Evolutionary conservation across 2,113 vertebrate genomes (phyloP).

Genomic region (Hyla sarda): DNA sequence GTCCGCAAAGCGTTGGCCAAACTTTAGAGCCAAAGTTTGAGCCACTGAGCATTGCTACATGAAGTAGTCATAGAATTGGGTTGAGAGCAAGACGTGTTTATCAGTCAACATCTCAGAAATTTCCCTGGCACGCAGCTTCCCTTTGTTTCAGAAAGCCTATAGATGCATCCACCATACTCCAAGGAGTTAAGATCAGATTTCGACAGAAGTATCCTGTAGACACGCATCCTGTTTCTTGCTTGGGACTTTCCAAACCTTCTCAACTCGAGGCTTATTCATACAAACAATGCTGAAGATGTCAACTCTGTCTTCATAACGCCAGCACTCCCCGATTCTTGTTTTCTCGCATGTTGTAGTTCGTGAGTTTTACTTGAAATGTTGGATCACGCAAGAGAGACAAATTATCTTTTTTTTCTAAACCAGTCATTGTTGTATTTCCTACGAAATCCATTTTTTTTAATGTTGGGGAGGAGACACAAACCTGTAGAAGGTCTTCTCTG

Average conservation of each 20-base stretch:
- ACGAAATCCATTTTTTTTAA: neutral
- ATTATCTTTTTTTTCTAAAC: no score
- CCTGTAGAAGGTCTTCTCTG: neutral
- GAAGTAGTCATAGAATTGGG: neutral
- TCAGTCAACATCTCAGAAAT: neutral
- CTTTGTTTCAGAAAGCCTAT: conserved; percentile 2
- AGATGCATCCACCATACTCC: neutral
- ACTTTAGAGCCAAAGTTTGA: no score
- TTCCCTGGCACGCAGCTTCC: neutral
- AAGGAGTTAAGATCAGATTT: conserved; percentile 37
- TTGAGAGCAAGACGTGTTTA: neutral
- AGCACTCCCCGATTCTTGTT: neutral
- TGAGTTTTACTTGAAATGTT: neutral
- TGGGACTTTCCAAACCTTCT: conserved; percentile 57
- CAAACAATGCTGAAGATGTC: conserved; percentile 43
- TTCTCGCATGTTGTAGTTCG: neutral
- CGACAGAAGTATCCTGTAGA: conserved; percentile 44
- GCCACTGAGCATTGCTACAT: neutral
- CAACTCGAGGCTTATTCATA: conserved; percentile 30
- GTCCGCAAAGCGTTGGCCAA: neutral
- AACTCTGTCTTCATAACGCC: neutral
- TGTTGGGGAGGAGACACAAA: neutral
- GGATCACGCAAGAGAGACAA: neutral
- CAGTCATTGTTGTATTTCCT: no score
- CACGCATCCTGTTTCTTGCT: conserved; percentile 51